Evolutionary conservation across 2,797 vertebrate species (phyloP), one percentile per base, ranked within the genome.

Genomic region (Nannoperca australis): DNA sequence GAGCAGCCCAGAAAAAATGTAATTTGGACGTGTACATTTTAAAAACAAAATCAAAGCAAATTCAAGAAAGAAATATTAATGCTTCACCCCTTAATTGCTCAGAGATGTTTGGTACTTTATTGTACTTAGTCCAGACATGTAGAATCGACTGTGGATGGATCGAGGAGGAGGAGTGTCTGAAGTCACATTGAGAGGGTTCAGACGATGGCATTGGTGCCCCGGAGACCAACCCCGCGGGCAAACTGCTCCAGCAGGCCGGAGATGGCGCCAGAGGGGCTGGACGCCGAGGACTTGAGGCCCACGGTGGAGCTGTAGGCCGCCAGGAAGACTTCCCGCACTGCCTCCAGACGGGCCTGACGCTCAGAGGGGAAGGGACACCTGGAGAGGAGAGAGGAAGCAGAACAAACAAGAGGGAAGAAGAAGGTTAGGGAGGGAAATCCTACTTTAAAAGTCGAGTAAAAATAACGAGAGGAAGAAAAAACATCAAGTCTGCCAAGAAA

Each of bases 161-260:
- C 70, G 66, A 72, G 67, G 76, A 40, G 76, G 17, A 60, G 70
- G 40, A 53, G 70, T 56, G 13, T 67, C 73, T 53, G 36, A 59
- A 45, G 62, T 92, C 84, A 81, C 77, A 83, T 70, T 78, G 24
- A 58, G 6, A 34, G 53, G 63, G 58, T 71, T 99, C 94, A 99
- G 81, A 97, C 94, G 7, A 97, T 95, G 88, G 94, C 88, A 84
- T 97, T 97, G 86, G 96, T 94, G 81, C 96, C 95, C 12, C 97
- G 93, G 62, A 99, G 96, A 76, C 97, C 98, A 0, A 99, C 98
- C 0, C 98, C 98, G 0, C 98, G 96, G 55, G 95, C 98, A 0
- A 99, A 98, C 92, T 99, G 98, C 94, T 99, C 98, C 63, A 99
- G 95, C 73, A 99, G 96, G 64, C 98, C 98, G 0, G 97, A 94